Percentiles rank a stretch among this genome's conserved stretches.
Evolutionary conservation across 2,888 invertebrate species (phyloP).

Genomic region (Microchrysa polita): DNA sequence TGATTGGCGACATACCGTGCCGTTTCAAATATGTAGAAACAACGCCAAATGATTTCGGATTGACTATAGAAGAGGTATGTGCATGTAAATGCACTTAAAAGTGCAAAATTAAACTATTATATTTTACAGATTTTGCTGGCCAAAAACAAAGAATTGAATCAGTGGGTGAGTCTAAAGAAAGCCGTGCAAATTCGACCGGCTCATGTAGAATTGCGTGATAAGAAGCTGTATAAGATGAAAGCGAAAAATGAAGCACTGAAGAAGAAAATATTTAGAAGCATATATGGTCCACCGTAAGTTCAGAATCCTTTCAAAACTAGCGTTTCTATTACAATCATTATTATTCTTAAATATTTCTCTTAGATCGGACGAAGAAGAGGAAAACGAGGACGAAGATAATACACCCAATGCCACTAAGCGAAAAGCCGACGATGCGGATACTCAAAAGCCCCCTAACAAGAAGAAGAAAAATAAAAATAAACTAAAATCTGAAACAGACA

Average conservation of each 20-base stretch:
- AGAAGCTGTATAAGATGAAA: conserved; percentile 78
- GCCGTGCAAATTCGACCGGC: conserved; percentile 81
- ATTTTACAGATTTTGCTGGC: conserved; percentile 81
- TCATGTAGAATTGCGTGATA: conserved; percentile 82
- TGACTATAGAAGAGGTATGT: conserved; percentile 86
- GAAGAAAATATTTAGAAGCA: conserved; percentile 79
- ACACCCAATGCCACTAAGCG: conserved; percentile 46
- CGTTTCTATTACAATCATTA: conserved; percentile 30
- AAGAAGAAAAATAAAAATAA: conserved; percentile 55
- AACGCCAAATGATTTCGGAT: conserved; percentile 89
- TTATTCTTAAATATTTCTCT: conserved; percentile 26
- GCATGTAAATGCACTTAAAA: too few species aligned
- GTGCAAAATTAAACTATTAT: conserved; percentile 1
- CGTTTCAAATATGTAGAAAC: conserved; percentile 93
- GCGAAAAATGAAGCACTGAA: conserved; percentile 79
- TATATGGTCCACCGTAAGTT: conserved; percentile 69
- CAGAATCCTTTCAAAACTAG: not conserved
- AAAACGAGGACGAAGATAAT: conserved; percentile 45
- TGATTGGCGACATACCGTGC: conserved; percentile 90
- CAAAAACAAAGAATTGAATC: conserved; percentile 92
- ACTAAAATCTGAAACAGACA: conserved; percentile 37
- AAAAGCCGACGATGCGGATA: conserved; percentile 44
- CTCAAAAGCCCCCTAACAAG: conserved; percentile 48
- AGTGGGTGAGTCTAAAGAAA: conserved; percentile 94
- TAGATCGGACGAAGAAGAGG: conserved; percentile 61